phyloP scores from a whole-genome alignment of 2,113 vertebrate genomes.

The Anoura caudifer region DNA sequence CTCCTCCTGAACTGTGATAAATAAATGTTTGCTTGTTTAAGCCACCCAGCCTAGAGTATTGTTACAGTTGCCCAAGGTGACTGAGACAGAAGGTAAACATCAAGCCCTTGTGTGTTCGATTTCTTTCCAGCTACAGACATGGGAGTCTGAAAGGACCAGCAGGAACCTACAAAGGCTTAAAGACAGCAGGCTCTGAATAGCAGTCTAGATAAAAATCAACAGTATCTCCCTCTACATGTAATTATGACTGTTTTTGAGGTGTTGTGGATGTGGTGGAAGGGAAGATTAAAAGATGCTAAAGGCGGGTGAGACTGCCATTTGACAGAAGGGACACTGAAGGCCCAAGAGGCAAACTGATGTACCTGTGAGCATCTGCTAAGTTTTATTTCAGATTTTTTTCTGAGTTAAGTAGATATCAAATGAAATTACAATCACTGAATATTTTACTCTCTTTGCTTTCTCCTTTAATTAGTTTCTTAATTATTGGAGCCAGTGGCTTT shows the following conservation, averaged over 20 bases:
- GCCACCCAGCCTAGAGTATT: not conserved
- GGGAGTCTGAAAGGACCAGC: not conserved
- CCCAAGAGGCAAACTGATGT: not conserved
- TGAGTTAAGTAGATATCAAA: not conserved
- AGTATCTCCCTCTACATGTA: not conserved
- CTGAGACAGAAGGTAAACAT: not conserved
- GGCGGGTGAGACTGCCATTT: not conserved
- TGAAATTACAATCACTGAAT: not conserved
- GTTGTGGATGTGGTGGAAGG: not conserved
- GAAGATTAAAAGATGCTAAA: not conserved
- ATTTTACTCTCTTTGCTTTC: not conserved
- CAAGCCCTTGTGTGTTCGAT: not conserved
- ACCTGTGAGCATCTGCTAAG: not conserved
- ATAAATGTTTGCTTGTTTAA: not conserved
- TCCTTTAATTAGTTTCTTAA: not conserved
- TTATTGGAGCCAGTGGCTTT: not conserved
- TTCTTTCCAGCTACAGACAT: not conserved
- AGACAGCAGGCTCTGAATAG: not conserved
- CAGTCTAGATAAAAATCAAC: not conserved
- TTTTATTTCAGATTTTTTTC: not conserved
- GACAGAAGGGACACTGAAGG: not conserved
- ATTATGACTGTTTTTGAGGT: not conserved
- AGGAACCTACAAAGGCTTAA: not conserved
- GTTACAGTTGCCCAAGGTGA: not conserved
- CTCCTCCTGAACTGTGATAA: not conserved